Percentiles rank a stretch among this genome's conserved stretches.
Evolutionary conservation across 2,113 vertebrate species (phyloP).

Genomic region (Callipepla californica): DNA sequence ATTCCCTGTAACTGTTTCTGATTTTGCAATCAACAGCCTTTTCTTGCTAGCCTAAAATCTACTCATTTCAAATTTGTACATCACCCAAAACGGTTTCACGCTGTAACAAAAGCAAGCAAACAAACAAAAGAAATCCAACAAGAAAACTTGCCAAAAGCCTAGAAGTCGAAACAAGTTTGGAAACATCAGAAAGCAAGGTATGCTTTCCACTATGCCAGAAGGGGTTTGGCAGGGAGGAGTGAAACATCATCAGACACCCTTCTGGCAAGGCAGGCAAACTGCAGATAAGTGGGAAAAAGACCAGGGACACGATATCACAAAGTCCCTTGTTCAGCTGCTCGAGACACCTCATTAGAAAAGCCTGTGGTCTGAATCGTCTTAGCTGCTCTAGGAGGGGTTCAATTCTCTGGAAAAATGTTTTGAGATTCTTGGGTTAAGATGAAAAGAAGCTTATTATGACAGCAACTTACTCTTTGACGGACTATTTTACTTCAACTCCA

Average conservation of each 20-base stretch:
- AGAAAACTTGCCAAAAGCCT: neutral
- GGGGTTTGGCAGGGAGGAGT: neutral
- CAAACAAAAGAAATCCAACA: neutral
- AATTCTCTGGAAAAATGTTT: neutral
- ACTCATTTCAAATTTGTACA: neutral
- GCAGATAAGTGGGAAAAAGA: neutral
- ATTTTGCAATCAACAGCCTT: neutral
- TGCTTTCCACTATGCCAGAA: neutral
- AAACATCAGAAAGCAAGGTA: neutral
- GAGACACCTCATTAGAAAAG: neutral
- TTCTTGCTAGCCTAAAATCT: neutral
- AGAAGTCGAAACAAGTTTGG: neutral
- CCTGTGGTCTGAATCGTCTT: neutral
- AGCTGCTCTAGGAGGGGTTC: neutral
- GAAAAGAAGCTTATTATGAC: fast-evolving
- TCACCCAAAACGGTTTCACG: neutral
- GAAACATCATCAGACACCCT: neutral
- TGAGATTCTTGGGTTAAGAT: neutral
- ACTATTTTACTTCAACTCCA: neutral
- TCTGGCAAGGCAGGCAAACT: neutral
- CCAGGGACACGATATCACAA: neutral
- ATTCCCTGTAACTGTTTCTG: neutral
- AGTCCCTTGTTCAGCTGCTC: neutral
- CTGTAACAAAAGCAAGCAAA: neutral
- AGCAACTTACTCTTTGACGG: neutral